A percentile compares a stretch with the other conserved stretches of the same genome.
phyloP scores from a whole-genome alignment of 2,113 vertebrate genomes.

The Pterocles burchelli region DNA sequence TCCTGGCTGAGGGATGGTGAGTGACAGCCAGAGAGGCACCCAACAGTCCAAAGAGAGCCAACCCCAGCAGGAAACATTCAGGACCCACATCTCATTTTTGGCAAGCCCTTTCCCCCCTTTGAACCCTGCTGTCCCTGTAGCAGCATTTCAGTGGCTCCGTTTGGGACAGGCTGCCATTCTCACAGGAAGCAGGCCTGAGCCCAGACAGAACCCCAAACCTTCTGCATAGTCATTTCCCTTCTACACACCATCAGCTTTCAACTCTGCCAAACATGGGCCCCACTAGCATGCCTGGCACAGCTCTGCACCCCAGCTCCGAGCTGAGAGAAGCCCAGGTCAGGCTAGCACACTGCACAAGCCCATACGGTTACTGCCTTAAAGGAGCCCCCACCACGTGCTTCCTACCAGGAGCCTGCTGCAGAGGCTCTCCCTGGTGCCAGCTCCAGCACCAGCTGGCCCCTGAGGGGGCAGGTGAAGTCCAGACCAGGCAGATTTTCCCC shows the following conservation, averaged over 20 bases:
- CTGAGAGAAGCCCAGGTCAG: background rate
- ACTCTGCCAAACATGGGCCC: background rate
- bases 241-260: background rate
- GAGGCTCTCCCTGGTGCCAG: background rate
- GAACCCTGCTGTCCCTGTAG: background rate
- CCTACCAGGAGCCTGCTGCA: background rate
- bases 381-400: background rate
- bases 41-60: background rate
- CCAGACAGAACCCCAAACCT: background rate
- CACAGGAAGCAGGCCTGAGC: background rate
- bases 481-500: background rate
- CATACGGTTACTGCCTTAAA: background rate
- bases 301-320: background rate
- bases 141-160: background rate
- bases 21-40: background rate
- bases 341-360: background rate
- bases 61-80: background rate
- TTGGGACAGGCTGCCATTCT: background rate
- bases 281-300: background rate
- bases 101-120: background rate
- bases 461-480: background rate
- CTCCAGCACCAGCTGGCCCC: background rate
- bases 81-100: background rate
- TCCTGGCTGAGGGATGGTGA: background rate
- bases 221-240: background rate